These are phyloP conservation scores for Mobula birostris DNA, from an alignment of 2,113 vertebrate genomes.

Conservation along the genomic window DNA sequence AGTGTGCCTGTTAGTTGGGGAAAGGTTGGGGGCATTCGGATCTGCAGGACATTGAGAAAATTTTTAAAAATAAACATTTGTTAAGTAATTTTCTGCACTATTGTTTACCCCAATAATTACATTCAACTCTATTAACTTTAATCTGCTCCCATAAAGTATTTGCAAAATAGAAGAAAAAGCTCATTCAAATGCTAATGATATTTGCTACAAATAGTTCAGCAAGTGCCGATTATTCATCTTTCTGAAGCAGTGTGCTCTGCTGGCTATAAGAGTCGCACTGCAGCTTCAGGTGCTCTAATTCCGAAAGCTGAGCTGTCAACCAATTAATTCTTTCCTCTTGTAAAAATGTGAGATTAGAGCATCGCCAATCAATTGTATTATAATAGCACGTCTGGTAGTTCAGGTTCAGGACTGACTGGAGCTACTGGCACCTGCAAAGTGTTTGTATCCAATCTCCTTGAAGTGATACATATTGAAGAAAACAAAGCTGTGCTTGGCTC, in stretches of 20 bases:
- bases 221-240: slow-evolving; percentile 56
- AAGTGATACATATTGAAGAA: slow-evolving; percentile 63
- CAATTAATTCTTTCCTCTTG: slow-evolving; percentile 54
- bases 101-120: background rate
- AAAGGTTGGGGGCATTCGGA: no score
- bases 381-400: slow-evolving; percentile 64
- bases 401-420: slow-evolving; percentile 54
- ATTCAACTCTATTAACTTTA: background rate
- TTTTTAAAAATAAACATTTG: background rate
- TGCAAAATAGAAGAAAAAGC: background rate
- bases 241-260: slow-evolving; percentile 61
- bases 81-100: background rate
- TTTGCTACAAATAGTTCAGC: slow-evolving; percentile 48
- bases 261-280: slow-evolving; percentile 59
- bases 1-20: no score
- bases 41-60: background rate
- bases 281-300: slow-evolving; percentile 59
- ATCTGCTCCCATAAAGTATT: background rate
- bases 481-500: slow-evolving; percentile 62
- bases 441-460: slow-evolving; percentile 49
- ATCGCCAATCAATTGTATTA: slow-evolving; percentile 67
- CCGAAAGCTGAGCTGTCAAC: slow-evolving; percentile 50
- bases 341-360: slow-evolving; percentile 55
- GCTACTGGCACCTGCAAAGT: slow-evolving; percentile 49
- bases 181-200: slow-evolving; percentile 8